Conservation (phyloP, 1,140 invertebrate genomes). For the Samia ricini region DNA sequence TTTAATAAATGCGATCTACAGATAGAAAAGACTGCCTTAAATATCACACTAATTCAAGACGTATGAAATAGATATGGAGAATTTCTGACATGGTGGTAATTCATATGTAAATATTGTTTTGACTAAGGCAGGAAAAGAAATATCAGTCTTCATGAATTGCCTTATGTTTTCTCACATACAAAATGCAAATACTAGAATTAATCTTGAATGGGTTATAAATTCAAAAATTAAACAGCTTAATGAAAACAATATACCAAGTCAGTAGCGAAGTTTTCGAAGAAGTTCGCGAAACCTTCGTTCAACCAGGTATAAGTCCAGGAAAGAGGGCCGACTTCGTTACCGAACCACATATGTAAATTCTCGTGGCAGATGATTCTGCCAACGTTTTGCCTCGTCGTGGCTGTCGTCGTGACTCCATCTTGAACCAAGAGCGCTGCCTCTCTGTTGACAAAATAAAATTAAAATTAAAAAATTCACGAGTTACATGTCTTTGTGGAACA, state of each 20-base stretch:
- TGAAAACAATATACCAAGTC: slow-evolving; percentile 53
- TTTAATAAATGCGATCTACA: too few species aligned
- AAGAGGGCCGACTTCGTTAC: slow-evolving; percentile 81
- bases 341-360: slow-evolving; percentile 85
- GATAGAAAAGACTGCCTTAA: too few species aligned
- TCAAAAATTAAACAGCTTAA: too few species aligned
- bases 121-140: neutral
- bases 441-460: slow-evolving; percentile 32
- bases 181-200: too few species aligned
- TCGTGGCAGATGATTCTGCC: slow-evolving; percentile 80
- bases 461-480: too few species aligned
- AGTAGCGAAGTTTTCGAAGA: slow-evolving; percentile 73
- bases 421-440: slow-evolving; percentile 62
- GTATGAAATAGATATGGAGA: too few species aligned
- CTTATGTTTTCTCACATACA: too few species aligned
- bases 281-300: slow-evolving; percentile 84
- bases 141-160: too few species aligned
- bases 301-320: slow-evolving; percentile 80
- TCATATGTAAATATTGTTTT: neutral
- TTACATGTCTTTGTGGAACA: too few species aligned
- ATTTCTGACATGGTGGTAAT: neutral
- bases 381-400: slow-evolving; percentile 66
- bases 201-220: too few species aligned
- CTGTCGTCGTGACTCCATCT: slow-evolving; percentile 64
- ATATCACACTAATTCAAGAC: too few species aligned